These are phyloP conservation scores for Aricia agestis DNA, from an alignment of 1,140 invertebrate species.

Conservation along the genomic window DNA sequence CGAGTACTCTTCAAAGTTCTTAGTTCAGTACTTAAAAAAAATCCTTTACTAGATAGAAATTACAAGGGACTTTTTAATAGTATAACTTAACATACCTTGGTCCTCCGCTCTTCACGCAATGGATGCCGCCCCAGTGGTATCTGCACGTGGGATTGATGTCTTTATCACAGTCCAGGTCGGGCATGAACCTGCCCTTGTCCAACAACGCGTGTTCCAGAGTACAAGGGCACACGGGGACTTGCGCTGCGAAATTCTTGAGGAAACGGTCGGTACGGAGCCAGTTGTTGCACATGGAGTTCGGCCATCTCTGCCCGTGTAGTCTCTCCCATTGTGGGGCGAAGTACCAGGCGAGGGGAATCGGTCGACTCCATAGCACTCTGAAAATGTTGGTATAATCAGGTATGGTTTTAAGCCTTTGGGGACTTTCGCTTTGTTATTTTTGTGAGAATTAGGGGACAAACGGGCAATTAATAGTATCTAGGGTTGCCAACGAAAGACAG, in stretches of 20 bases:
- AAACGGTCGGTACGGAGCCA: slow-evolving; percentile 93
- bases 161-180: slow-evolving; percentile 94
- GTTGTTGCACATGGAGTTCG: slow-evolving; percentile 87
- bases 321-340: slow-evolving; percentile 92
- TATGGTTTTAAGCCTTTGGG: too few species aligned
- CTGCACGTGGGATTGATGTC: slow-evolving; percentile 93
- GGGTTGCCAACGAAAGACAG: too few species aligned
- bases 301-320: slow-evolving; percentile 86
- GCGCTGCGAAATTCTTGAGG: slow-evolving; percentile 91
- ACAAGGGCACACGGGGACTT: slow-evolving; percentile 93
- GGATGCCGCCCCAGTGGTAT: slow-evolving; percentile 91
- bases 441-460: too few species aligned
- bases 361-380: slow-evolving; percentile 91
- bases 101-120: slow-evolving; percentile 94
- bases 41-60: neutral
- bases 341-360: slow-evolving; percentile 95
- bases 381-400: neutral
- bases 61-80: neutral
- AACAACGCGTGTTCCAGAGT: slow-evolving; percentile 91
- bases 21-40: too few species aligned
- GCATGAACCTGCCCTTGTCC: slow-evolving; percentile 94
- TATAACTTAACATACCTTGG: slow-evolving; percentile 83
- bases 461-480: too few species aligned
- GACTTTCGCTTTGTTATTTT: too few species aligned
- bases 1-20: too few species aligned